Evolutionary conservation across 1,140 invertebrate species (phyloP).

Genomic region (Caenorhabditis brenneri): DNA sequence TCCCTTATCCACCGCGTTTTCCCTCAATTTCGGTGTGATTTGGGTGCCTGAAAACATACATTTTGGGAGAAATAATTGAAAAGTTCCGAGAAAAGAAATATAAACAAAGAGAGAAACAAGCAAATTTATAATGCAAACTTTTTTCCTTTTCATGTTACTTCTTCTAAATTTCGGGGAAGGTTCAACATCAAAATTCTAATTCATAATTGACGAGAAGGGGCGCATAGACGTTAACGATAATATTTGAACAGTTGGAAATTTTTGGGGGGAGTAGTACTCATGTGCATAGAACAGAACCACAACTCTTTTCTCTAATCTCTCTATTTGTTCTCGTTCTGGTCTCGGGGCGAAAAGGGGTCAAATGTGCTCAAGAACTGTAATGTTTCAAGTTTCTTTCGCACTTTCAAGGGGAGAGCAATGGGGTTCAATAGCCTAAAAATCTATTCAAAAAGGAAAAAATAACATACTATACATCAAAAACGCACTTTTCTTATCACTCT

Average conservation of each 20-base stretch:
- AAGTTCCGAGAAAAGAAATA: not conserved
- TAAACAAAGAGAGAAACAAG: not conserved
- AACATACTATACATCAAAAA: not conserved
- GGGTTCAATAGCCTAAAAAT: not conserved
- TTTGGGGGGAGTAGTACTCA: not conserved
- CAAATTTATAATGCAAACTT: constrained; percentile 23
- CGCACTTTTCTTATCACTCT: not conserved
- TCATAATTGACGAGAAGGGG: not conserved
- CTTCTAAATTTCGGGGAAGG: too few species aligned
- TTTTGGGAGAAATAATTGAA: too few species aligned
- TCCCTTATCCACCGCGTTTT: not conserved
- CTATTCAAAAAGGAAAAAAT: not conserved
- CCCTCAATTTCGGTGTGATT: not conserved
- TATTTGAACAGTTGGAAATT: not conserved
- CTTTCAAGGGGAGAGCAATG: too few species aligned
- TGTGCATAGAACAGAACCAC: constrained; percentile 19
- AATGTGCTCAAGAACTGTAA: constrained; percentile 32
- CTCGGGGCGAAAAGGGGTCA: not conserved
- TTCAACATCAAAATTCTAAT: constrained; percentile 17
- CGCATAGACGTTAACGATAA: constrained; percentile 1
- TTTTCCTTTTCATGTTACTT: too few species aligned
- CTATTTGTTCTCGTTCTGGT: not conserved
- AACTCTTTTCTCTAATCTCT: not conserved
- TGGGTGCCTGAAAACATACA: not conserved
- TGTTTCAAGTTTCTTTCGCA: constrained; percentile 11